phyloP scores from a whole-genome alignment of 2,113 vertebrate genomes.

The Sorex fumeus region DNA sequence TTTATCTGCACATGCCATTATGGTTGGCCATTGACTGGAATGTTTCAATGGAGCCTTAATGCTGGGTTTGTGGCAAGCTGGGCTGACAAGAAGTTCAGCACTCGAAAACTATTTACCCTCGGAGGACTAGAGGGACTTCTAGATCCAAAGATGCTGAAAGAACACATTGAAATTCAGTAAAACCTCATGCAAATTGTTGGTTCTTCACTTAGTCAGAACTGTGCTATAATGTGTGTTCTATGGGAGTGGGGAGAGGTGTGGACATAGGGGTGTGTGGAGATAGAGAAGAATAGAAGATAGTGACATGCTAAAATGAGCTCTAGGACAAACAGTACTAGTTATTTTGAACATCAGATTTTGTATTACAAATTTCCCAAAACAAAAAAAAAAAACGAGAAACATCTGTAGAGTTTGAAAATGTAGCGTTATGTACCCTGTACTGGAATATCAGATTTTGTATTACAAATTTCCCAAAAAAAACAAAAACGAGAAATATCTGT shows the following conservation, averaged over 20 bases:
- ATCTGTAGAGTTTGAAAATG: too few species aligned
- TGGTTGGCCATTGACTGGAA: rapidly evolving
- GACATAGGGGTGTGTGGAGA: not conserved
- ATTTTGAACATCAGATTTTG: not conserved
- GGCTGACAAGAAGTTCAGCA: not conserved
- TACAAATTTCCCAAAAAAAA: not conserved
- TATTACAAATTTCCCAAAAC: too few species aligned
- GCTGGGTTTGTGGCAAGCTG: rapidly evolving
- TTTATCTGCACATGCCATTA: rapidly evolving
- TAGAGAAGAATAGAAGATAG: not conserved
- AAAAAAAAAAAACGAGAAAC: too few species aligned
- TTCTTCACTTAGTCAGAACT: not conserved
- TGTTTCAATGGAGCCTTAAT: rapidly evolving
- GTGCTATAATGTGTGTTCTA: rapidly evolving
- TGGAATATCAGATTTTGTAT: too few species aligned
- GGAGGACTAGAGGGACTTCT: not conserved
- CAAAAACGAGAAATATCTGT: not conserved
- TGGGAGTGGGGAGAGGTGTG: not conserved
- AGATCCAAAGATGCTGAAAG: not conserved
- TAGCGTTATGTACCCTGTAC: too few species aligned
- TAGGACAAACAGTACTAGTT: too few species aligned
- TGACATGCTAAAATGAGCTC: not conserved
- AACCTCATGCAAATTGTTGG: rapidly evolving
- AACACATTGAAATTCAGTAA: not conserved
- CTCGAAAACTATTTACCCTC: rapidly evolving